Evolutionary conservation across 2,888 invertebrate species (phyloP).

Genomic region (Shargacucullia verbasci): DNA sequence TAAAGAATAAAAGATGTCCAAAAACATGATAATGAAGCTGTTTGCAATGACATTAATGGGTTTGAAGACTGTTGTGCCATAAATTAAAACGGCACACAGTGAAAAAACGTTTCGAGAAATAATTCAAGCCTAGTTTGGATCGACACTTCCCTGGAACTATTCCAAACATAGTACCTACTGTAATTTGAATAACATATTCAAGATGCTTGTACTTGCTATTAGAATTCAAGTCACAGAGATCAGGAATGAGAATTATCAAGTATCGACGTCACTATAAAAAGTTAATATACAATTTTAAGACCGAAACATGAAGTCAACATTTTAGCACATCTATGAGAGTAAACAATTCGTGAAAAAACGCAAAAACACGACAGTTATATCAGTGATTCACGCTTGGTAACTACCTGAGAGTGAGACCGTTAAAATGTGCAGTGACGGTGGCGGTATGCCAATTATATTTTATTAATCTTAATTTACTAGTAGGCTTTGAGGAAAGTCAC

Average conservation of each 20-base stretch:
- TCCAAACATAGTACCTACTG: conserved; percentile 34
- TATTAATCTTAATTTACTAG: conserved; percentile 31
- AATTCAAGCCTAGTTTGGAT: conserved; percentile 7
- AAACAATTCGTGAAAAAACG: conserved; percentile 77
- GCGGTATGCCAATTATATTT: conserved; percentile 48
- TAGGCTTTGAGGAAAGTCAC: not conserved
- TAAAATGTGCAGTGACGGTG: conserved; percentile 69
- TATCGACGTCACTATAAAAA: conserved; percentile 32
- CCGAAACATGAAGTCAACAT: conserved; percentile 57
- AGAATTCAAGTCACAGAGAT: conserved; percentile 56
- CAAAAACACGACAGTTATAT: conserved; percentile 84
- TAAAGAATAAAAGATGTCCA: conserved; percentile 9
- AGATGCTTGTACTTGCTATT: conserved; percentile 43
- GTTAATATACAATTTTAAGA: conserved; percentile 43
- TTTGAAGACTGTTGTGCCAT: conserved; percentile 6
- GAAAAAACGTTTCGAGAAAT: conserved; percentile 13
- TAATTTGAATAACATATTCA: conserved; percentile 45
- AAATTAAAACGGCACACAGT: conserved; percentile 12
- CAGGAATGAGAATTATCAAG: conserved; percentile 30
- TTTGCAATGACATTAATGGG: conserved; percentile 12
- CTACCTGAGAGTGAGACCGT: conserved; percentile 82
- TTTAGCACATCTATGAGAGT: conserved; percentile 78
- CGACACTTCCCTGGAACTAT: conserved; percentile 33
- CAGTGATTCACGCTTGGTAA: conserved; percentile 79
- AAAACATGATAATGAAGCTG: conserved; percentile 24